A percentile compares a stretch with the other conserved stretches of the same genome.
Evolutionary conservation across 2,797 vertebrate genomes (phyloP).

Genomic region (Channa striata): DNA sequence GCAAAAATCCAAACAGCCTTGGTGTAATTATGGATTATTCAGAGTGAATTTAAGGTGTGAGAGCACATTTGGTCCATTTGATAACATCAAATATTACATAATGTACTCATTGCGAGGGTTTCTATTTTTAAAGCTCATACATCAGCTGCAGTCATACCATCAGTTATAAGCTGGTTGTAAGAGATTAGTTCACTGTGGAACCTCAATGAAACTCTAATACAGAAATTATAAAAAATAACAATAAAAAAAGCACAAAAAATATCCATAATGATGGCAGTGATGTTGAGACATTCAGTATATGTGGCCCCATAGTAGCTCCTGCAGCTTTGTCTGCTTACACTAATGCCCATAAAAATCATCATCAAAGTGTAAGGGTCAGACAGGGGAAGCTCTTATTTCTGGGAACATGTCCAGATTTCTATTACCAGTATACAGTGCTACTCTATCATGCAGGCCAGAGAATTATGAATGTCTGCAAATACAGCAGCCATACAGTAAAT

Average conservation of each 20-base stretch:
- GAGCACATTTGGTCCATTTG: slow-evolving; percentile 30
- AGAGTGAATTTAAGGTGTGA: slow-evolving; percentile 35
- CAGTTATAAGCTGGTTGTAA: slow-evolving; percentile 53
- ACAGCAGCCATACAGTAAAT: slow-evolving; percentile 14
- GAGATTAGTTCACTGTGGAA: slow-evolving; percentile 50
- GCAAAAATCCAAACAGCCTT: background rate
- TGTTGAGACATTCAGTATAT: slow-evolving; percentile 7
- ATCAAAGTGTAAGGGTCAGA: slow-evolving; percentile 55
- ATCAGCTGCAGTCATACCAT: slow-evolving; percentile 32
- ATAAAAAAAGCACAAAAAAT: slow-evolving; percentile 6
- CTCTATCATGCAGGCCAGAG: slow-evolving; percentile 39
- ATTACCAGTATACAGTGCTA: slow-evolving; percentile 26
- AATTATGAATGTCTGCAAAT: slow-evolving; percentile 2
- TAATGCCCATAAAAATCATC: slow-evolving; percentile 61
- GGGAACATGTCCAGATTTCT: slow-evolving; percentile 58
- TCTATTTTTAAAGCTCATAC: slow-evolving; percentile 50
- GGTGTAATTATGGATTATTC: slow-evolving; percentile 37
- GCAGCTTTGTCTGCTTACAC: slow-evolving; percentile 47
- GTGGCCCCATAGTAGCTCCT: slow-evolving; percentile 3
- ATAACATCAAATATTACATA: slow-evolving; percentile 64
- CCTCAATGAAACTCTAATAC: slow-evolving; percentile 9
- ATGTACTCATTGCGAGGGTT: slow-evolving; percentile 48
- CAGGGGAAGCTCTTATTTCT: slow-evolving; percentile 64
- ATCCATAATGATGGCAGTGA: background rate
- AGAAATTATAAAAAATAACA: background rate